A percentile compares a stretch with the other conserved stretches of the same genome.
Conservation (phyloP, 2,888 invertebrate genomes). For the Terebella lapidaria region DNA sequence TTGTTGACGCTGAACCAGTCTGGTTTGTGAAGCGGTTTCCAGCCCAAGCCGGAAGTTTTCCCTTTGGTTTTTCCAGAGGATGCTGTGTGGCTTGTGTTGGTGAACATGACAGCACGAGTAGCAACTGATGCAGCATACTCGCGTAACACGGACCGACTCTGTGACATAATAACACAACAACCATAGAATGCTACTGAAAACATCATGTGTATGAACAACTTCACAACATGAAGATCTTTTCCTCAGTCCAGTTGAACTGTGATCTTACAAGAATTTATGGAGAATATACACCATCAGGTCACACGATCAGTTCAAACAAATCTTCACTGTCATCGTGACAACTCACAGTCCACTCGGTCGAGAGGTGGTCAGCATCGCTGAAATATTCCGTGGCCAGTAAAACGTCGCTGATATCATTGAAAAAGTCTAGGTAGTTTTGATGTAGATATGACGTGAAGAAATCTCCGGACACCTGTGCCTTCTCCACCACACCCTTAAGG, state of each 20-base stretch:
- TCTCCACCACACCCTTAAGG: conserved; percentile 47
- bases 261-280: no score
- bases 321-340: no score
- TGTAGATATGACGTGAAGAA: conserved; percentile 53
- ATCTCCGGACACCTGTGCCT: conserved; percentile 49
- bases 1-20: conserved; percentile 38
- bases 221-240: no score
- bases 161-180: no score
- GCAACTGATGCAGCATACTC: conserved; percentile 42
- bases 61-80: conserved; percentile 12
- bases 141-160: conserved; percentile 36
- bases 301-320: neutral
- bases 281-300: neutral
- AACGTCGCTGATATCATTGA: conserved; percentile 63
- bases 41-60: conserved; percentile 35
- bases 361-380: conserved; percentile 70
- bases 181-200: no score
- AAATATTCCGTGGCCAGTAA: conserved; percentile 64
- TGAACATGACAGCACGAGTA: conserved; percentile 41
- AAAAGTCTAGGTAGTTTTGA: conserved; percentile 63
- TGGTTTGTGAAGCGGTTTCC: conserved; percentile 51
- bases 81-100: conserved; percentile 28
- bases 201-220: no score
- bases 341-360: conserved; percentile 56
- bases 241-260: no score